Conservation (phyloP, 2,888 invertebrate species). For the Drosophila rellima region DNA sequence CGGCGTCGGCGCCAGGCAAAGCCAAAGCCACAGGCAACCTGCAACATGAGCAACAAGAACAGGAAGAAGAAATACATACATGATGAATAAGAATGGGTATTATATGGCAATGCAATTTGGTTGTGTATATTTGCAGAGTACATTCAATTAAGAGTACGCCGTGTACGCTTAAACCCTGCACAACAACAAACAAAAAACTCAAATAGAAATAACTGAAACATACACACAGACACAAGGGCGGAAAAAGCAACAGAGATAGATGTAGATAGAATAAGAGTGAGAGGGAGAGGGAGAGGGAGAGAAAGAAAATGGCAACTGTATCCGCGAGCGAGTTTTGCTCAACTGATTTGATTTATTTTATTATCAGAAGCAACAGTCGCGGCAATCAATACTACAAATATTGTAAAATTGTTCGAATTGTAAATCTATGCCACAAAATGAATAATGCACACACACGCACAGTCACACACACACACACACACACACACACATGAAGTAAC, state of each 20-base stretch:
- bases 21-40: conserved; percentile 45
- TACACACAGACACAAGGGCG: background rate
- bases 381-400: conserved; percentile 52
- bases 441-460: conserved; percentile 65
- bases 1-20: conserved; percentile 24
- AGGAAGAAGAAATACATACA: background rate
- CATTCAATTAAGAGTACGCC: conserved; percentile 67
- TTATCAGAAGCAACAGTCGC: conserved; percentile 58
- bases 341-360: conserved; percentile 75
- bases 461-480: conserved; percentile 30
- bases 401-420: conserved; percentile 60
- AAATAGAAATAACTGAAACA: conserved; percentile 46
- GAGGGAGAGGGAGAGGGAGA: background rate
- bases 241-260: background rate
- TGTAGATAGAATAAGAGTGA: background rate
- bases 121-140: conserved; percentile 62
- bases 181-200: conserved; percentile 35
- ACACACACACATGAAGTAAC: conserved; percentile 21
- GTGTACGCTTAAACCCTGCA: conserved; percentile 26
- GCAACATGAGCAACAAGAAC: conserved; percentile 13
- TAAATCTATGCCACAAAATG: conserved; percentile 74
- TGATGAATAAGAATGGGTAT: conserved; percentile 19
- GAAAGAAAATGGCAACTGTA: background rate
- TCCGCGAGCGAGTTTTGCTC: conserved; percentile 37
- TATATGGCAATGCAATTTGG: conserved; percentile 61